Evolutionary conservation across 2,113 vertebrate species (phyloP).

Genomic region (Dipodomys merriami): DNA sequence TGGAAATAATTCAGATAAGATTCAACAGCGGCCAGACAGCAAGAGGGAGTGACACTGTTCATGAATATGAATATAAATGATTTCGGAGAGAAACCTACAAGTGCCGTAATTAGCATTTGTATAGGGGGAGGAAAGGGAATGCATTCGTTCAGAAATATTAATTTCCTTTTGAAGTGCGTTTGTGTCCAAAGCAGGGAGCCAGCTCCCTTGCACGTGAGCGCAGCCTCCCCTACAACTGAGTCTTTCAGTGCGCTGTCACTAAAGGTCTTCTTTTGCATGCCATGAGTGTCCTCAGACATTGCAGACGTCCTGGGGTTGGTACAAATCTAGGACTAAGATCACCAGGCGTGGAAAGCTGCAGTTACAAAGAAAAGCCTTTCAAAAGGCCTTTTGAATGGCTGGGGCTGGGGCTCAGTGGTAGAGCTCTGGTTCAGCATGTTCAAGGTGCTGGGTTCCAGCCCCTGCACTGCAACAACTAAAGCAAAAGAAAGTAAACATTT

Average conservation of each 20-base stretch:
- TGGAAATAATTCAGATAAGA: constrained; percentile 41
- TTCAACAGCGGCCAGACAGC: constrained; percentile 2
- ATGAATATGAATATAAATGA: constrained; percentile 67
- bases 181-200: not conserved
- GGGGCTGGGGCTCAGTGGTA: too few species aligned
- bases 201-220: not conserved
- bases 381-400: too few species aligned
- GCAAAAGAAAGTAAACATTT: not conserved
- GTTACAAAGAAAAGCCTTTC: not conserved
- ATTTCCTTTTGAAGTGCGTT: constrained; percentile 6
- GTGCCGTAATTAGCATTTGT: constrained; percentile 57
- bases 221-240: too few species aligned
- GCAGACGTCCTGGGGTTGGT: not conserved
- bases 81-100: constrained; percentile 33
- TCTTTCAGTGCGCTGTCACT: too few species aligned
- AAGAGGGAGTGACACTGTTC: constrained; percentile 12
- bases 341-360: not conserved
- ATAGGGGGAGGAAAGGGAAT: not conserved
- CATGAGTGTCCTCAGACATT: not conserved
- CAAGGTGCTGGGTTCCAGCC: too few species aligned
- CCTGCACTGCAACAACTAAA: too few species aligned
- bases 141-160: constrained; percentile 36
- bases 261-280: too few species aligned
- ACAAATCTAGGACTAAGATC: not conserved
- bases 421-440: too few species aligned